A percentile compares a stretch with the other conserved stretches of the same genome.
phyloP scores from a whole-genome alignment of 2,797 vertebrate genomes.

The Chromis chromis region DNA sequence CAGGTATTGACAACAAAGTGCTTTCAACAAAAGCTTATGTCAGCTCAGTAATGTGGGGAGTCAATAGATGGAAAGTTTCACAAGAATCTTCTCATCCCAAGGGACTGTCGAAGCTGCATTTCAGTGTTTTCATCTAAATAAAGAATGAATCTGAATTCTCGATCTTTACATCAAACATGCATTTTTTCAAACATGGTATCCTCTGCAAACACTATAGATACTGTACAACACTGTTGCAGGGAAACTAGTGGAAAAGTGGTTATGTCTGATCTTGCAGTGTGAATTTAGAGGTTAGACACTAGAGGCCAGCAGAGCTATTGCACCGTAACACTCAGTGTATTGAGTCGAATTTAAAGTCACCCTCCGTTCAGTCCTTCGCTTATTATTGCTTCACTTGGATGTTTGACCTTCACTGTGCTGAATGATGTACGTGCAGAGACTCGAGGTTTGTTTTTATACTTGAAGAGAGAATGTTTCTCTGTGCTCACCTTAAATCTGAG shows the following conservation, averaged over 20 bases:
- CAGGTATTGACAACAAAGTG: constrained; percentile 29
- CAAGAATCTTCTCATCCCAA: constrained; percentile 10
- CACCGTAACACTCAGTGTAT: neutral
- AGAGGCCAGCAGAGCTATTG: constrained; percentile 44
- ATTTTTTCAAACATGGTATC: neutral
- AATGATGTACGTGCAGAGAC: neutral
- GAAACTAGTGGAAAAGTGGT: neutral
- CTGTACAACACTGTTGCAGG: neutral
- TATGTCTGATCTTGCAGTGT: constrained; percentile 3
- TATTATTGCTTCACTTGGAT: neutral
- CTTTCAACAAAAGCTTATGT: constrained; percentile 5
- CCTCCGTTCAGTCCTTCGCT: too few species aligned
- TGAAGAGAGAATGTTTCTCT: neutral
- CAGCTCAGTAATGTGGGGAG: neutral
- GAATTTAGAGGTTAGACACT: constrained; percentile 8
- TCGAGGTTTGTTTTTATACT: neutral
- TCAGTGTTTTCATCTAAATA: neutral
- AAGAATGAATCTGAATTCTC: neutral
- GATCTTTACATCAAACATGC: neutral
- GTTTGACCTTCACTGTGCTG: neutral
- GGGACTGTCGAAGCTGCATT: constrained; percentile 10
- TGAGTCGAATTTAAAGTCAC: neutral
- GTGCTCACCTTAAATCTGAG: neutral
- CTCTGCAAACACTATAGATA: neutral
- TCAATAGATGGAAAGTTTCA: neutral